Base-by-base conservation (phyloP, 2,797 vertebrate genomes). In the Propithecus perrieri region DNA sequence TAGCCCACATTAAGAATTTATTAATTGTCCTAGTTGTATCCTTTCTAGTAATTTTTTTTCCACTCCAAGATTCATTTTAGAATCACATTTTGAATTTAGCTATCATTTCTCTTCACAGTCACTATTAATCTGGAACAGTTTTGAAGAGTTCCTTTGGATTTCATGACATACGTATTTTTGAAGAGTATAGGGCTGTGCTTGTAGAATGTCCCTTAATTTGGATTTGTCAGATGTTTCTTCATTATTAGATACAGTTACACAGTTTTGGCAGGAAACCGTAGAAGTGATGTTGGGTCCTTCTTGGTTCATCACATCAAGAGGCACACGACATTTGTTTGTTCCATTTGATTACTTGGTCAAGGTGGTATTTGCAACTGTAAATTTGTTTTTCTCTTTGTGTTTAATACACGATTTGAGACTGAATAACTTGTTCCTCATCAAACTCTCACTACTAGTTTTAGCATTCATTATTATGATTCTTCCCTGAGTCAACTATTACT, bases 171-270 rank as follows among this genome's bases (percentile, higher is more conserved):
- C 33, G 35, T 89, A 78, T 24, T 94, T 93, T 86, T 92, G 41
- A 86, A 41, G 38, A 79, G 10, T 55, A 48, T 1, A 61, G n/a
- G 38, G 24, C 5, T 67, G 7, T 95, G 30, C 15, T 91, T 76
- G 14, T 53, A 91, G 46, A 89, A 20, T 90, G 33, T 86, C n/a
- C 35, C 7, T 80, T 48, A 72, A 0, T 95, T 97, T 93, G 30
- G 26, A 38, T 76, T 94, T 95, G 50, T 94, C 65, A 80, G 59
- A 14, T 86, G 35, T 84, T 85, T 95, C 30, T 35, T 97, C 55
- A 46, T 67, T 71, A 18, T 96, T 96, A 85, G 67, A 61, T 74
- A 63, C 24, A 78, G 11, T 91, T 93, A 43, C 2, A 5, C 12
- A 24, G 41, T 92, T 92, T 84, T 57, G 79, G 15, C 18, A 90